A percentile compares a stretch with the other conserved stretches of the same genome.
Conservation (phyloP, 2,113 vertebrate species). For the Alethe castanea region DNA sequence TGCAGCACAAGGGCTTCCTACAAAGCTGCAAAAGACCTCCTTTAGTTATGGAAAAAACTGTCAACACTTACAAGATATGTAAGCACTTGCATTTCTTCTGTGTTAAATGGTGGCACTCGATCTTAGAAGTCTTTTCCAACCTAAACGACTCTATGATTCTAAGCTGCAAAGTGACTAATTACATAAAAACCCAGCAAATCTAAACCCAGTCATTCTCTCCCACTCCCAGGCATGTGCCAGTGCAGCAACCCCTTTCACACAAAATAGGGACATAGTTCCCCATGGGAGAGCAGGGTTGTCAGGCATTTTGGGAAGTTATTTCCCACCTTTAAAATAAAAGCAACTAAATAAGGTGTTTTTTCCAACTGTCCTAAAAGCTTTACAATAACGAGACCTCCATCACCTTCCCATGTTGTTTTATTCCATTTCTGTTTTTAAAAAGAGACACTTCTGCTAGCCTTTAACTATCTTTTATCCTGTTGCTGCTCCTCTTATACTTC, state of each 20-base stretch:
- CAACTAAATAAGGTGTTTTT: background rate
- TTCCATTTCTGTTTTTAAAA: background rate
- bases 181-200: background rate
- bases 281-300: accelerated
- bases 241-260: background rate
- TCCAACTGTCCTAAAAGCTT: background rate
- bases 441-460: background rate
- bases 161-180: background rate
- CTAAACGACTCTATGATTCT: background rate
- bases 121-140: background rate
- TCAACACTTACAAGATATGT: background rate
- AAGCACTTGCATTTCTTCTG: background rate
- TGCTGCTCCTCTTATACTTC: background rate
- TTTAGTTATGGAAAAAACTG: background rate
- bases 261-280: accelerated
- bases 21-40: background rate
- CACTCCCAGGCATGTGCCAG: background rate
- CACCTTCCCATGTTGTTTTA: background rate
- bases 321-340: background rate
- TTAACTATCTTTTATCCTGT: background rate
- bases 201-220: background rate
- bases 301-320: background rate
- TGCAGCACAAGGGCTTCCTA: background rate
- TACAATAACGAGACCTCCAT: background rate
- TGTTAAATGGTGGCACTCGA: background rate